phyloP scores from a whole-genome alignment of 1,140 invertebrate species.

The Laodelphax striatellus region DNA sequence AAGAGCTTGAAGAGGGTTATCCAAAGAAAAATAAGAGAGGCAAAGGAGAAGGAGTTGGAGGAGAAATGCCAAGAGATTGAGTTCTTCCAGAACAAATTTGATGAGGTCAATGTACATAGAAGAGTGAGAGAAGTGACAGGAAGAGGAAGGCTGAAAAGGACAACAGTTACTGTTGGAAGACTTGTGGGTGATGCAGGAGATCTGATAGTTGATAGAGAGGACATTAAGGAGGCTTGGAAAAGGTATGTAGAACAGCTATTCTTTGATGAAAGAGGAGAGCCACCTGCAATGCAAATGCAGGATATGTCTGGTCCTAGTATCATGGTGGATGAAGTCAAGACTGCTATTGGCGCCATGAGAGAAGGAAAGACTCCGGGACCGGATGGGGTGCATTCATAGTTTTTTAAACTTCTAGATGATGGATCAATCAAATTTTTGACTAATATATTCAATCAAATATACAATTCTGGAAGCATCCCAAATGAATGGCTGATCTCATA shows the following conservation, averaged over 20 bases:
- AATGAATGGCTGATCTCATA: constrained; percentile 18
- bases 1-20: too few relatives aligned
- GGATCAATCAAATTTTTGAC: background rate
- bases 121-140: background rate
- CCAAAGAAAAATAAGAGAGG: too few relatives aligned
- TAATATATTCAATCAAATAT: constrained; percentile 17
- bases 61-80: too few relatives aligned
- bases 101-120: too few relatives aligned
- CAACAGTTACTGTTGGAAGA: background rate
- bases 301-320: background rate
- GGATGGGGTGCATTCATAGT: background rate
- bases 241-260: background rate
- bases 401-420: background rate
- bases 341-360: background rate
- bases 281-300: background rate
- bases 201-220: background rate
- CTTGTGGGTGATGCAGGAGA: background rate
- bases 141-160: background rate
- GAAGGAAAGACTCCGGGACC: background rate
- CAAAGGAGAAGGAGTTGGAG: too few relatives aligned
- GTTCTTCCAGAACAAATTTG: too few relatives aligned
- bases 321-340: background rate
- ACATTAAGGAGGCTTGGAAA: background rate
- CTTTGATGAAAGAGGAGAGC: background rate
- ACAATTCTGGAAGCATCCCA: constrained; percentile 13